These are phyloP conservation scores for Beris morrisii DNA, from an alignment of 2,888 invertebrate genomes.

Conservation along the genomic window DNA sequence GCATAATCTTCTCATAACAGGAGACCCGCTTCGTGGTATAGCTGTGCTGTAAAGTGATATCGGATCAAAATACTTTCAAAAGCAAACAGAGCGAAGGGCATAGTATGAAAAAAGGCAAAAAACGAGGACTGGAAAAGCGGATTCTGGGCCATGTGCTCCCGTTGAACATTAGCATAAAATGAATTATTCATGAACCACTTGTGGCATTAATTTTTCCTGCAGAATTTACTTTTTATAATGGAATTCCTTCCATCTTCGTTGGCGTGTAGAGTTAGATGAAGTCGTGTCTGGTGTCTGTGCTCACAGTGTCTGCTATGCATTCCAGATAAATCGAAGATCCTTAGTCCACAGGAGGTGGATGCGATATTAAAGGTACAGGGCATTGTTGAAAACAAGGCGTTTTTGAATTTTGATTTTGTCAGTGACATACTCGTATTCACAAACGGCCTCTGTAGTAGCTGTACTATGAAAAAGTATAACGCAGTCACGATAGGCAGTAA, in stretches of 20 bases:
- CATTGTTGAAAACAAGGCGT: too few relatives aligned
- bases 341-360: too few relatives aligned
- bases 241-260: constrained; percentile 18
- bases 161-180: constrained; percentile 39
- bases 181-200: constrained; percentile 41
- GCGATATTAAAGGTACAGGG: too few relatives aligned
- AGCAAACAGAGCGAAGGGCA: constrained; percentile 23
- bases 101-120: constrained; percentile 27
- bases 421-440: too few relatives aligned
- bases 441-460: too few relatives aligned
- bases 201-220: constrained; percentile 40
- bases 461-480: too few relatives aligned
- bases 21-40: constrained; percentile 9
- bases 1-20: constrained; percentile 37
- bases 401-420: too few relatives aligned
- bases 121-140: constrained; percentile 31
- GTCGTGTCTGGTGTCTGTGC: too few relatives aligned
- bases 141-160: constrained; percentile 38
- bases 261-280: background rate
- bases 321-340: too few relatives aligned
- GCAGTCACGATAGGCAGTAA: too few relatives aligned
- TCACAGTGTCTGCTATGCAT: too few relatives aligned
- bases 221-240: constrained; percentile 38
- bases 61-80: constrained; percentile 35
- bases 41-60: constrained; percentile 32